Base-by-base conservation (phyloP, 2,113 vertebrate species). In the Cheirogaleus medius region DNA sequence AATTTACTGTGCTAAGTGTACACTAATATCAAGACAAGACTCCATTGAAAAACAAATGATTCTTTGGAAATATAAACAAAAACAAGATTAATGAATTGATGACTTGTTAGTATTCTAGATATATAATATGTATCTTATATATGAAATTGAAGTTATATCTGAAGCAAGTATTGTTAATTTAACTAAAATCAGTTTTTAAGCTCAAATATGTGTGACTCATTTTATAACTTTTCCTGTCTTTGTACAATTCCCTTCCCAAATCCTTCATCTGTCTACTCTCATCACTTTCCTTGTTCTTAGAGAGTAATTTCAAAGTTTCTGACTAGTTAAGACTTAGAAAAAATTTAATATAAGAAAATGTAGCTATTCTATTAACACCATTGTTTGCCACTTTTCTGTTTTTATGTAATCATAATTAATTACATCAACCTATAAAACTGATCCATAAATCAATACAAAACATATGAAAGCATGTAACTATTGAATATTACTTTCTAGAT, bases 331-430 rank as follows among this genome's bases (percentile, higher is more conserved):
- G 32, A 76, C 69, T 56, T 88, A 44, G 32, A 11, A 80, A 73
- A 90, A 68, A 52, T 10, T 37, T 60, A 74, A 58, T 25, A 8
- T 37, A 71, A 64, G 44, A 83, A 73, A 64, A 66, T 77, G 78
- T 54, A 27, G 29, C 23, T 94, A 21, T 77, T 73, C 34, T 63
- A 58, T 49, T 71, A 87, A 80, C 3, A 90, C 4, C 0, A 6
- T 68, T 97, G 87, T 60, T 95, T 94, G 80, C 25, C 12, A 32
- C n/a, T 97, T 95, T 86, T 96, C 34, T 96, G 21, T 95, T 95
- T 92, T 82, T 94, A 83, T 27, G 2, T 54, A 96, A 86, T 63
- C 39, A 94, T 52, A 81, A 6, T 49, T 90, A 29, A 78, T 94
- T 97, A 84, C 3, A 90, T 18, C 27, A 9, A 86, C n/a, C 52